Evolutionary conservation across 1,140 invertebrate genomes (phyloP), one percentile per base, ranked within the genome.

Genomic region (Antheraea pernyi): DNA sequence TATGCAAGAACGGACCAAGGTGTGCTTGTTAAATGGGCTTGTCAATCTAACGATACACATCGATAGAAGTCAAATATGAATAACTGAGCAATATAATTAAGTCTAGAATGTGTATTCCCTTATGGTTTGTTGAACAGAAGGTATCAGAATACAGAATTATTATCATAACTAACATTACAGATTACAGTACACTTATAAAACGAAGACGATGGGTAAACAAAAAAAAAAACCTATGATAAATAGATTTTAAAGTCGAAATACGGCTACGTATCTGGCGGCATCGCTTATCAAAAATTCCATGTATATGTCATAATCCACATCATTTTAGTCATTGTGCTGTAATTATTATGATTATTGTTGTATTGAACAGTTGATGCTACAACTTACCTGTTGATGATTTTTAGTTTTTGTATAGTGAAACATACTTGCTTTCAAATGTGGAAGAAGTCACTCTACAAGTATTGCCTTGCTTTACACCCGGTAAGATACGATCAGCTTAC

Each of bases 371-470:
- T 91, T 90, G 83, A 89, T 87, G 90, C 89, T 89, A 91, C 86
- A 88, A 90, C 81, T 85, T 88, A 81, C 79, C 74, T 83, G 82
- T 88, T 88, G 85, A 89, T 83, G 82, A 86, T 86, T 92, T 86
- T 91, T 89, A 86, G 84, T 91, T 91, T n/a, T 84, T 86, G 88
- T 91, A 91, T 92, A 92, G 89, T 89, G 88, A 91, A 83, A 91
- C 83, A 87, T 90, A 79, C 80, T 92, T 86, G 87, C 90, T 92
- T 92, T 89, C 85, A 87, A 90, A 91, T 89, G 87, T 91, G 88
- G 90, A 92, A 91, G 90, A 92, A 92, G 90, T 91, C 88, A 92
- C 86, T 91, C 90, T 89, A 89, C 90, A 91, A 30, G 88, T 90
- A 90, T 84, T 91, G 89, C 87, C 86, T 91, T 91, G 89, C 89